Evolutionary conservation across 2,113 vertebrate genomes (phyloP).

Genomic region (Etheostoma spectabile): DNA sequence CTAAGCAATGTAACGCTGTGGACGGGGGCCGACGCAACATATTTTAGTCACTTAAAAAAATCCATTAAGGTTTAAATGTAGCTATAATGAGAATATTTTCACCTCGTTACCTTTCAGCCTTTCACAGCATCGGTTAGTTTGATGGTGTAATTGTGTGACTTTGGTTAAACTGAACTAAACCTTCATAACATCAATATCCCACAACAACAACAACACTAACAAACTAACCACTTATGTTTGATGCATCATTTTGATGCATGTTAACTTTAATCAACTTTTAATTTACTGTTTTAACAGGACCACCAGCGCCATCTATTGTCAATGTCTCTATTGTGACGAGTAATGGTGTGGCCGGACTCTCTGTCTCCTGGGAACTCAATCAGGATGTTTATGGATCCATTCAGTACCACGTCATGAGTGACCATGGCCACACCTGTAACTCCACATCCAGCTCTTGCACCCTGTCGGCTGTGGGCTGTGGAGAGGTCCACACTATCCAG

Average conservation of each 20-base stretch:
- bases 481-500: conserved; percentile 83
- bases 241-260: background rate
- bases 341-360: conserved; percentile 63
- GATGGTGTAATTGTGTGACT: too few relatives aligned
- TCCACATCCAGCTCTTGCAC: conserved; percentile 81
- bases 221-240: background rate
- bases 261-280: background rate
- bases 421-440: conserved; percentile 79
- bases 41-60: too few relatives aligned
- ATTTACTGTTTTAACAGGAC: conserved; percentile 64
- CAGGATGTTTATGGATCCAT: conserved; percentile 72
- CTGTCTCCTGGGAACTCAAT: conserved; percentile 82
- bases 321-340: conserved; percentile 49
- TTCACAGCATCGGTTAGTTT: too few relatives aligned
- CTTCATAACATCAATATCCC: too few relatives aligned
- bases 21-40: too few relatives aligned
- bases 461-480: conserved; percentile 84
- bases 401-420: conserved; percentile 80
- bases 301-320: conserved; percentile 62
- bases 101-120: too few relatives aligned
- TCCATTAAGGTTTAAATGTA: too few relatives aligned
- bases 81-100: too few relatives aligned
- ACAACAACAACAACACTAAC: too few relatives aligned
- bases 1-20: too few relatives aligned
- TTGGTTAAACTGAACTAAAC: too few relatives aligned